Evolutionary conservation across 2,888 invertebrate species (phyloP).

Genomic region (Dromius quadrimaculatus): DNA sequence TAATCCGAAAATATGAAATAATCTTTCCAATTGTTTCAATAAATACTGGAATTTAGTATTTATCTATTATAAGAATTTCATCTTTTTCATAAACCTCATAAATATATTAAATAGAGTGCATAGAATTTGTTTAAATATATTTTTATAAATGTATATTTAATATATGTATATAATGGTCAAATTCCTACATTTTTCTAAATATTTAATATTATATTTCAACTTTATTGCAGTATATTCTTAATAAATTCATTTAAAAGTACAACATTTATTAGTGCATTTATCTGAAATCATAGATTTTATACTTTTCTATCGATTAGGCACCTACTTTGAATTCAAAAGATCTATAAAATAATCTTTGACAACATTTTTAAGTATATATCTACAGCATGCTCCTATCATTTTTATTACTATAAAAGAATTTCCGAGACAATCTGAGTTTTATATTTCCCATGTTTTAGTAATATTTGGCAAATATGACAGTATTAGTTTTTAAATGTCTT

Average conservation of each 20-base stretch:
- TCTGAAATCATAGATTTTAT: constrained; percentile 26
- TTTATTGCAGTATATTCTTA: constrained; percentile 29
- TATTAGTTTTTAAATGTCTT: constrained; percentile 13
- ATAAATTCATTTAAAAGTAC: constrained; percentile 31
- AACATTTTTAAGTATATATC: constrained; percentile 28
- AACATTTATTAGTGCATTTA: constrained; percentile 39
- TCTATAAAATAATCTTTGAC: constrained; percentile 28
- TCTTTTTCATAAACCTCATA: too few species aligned
- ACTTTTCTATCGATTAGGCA: constrained; percentile 26
- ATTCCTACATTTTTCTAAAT: constrained; percentile 24
- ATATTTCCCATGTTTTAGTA: constrained; percentile 19
- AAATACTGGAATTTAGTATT: constrained; percentile 24
- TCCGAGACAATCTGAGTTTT: constrained; percentile 3
- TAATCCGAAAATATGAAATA: constrained; percentile 5
- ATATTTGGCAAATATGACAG: constrained; percentile 32
- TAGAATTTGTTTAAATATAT: constrained; percentile 17
- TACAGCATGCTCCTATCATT: constrained; percentile 19
- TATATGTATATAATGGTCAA: constrained; percentile 41
- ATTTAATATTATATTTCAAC: constrained; percentile 33
- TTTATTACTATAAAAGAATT: constrained; percentile 20
- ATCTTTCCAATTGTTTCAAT: constrained; percentile 1
- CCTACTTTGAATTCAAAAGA: constrained; percentile 27
- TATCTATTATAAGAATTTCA: constrained; percentile 19
- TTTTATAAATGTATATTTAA: constrained; percentile 34
- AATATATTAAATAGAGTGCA: constrained; percentile 28